These are phyloP conservation scores for Aramus guarauna DNA, from an alignment of 2,113 vertebrate genomes.

Conservation along the genomic window DNA sequence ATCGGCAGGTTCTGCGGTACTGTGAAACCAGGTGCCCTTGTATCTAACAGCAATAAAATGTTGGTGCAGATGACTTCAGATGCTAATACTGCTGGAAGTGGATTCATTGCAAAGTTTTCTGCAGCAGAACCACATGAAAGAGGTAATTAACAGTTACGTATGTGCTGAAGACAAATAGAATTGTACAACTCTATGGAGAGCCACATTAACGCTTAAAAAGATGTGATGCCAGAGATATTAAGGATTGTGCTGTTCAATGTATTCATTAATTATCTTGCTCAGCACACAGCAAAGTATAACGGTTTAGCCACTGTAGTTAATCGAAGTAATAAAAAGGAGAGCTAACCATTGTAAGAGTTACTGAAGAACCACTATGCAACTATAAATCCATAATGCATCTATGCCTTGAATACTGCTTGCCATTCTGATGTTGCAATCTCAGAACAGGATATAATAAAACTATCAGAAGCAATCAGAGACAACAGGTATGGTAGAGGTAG, in stretches of 20 bases:
- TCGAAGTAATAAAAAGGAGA: background rate
- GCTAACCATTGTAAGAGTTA: background rate
- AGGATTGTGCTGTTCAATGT: background rate
- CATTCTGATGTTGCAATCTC: background rate
- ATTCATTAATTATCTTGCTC: background rate
- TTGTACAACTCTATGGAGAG: background rate
- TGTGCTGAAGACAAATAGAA: background rate
- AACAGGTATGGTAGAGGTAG: background rate
- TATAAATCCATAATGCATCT: background rate
- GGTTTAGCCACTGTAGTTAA: background rate
- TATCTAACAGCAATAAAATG: constrained; percentile 95
- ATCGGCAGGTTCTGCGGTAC: constrained; percentile 96
- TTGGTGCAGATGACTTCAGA: constrained; percentile 96
- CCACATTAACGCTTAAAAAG: background rate
- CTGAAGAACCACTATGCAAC: background rate
- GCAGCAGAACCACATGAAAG: constrained; percentile 88
- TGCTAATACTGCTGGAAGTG: constrained; percentile 94
- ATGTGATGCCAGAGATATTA: background rate
- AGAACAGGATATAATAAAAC: background rate
- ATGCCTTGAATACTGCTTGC: background rate
- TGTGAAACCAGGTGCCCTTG: constrained; percentile 87
- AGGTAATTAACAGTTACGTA: constrained; percentile 73
- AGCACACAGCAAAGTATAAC: background rate
- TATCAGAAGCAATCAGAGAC: background rate
- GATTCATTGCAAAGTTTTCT: constrained; percentile 92